These are phyloP conservation scores for Cremastobaeus sp. DNA, from an alignment of 2,888 invertebrate genomes.

Conservation along the genomic window DNA sequence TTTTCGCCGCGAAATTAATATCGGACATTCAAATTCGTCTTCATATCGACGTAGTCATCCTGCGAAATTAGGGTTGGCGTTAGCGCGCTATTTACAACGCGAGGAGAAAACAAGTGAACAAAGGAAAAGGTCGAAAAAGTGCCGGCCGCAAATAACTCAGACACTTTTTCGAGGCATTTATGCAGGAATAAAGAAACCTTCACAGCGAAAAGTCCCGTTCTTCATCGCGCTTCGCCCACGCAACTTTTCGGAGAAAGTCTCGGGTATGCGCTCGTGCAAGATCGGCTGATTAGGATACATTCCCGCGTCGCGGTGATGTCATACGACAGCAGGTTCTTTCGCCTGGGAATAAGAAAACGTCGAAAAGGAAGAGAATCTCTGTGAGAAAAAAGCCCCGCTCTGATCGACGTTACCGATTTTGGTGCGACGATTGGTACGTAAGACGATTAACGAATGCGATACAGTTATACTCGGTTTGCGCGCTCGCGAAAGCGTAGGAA, in stretches of 20 bases:
- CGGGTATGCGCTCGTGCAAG: constrained; percentile 22
- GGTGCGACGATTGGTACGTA: constrained; percentile 54
- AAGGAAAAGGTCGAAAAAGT: constrained; percentile 19
- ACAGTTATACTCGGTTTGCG: constrained; percentile 54
- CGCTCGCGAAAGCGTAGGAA: constrained; percentile 50
- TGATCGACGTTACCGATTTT: constrained; percentile 48
- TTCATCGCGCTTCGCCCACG: constrained; percentile 62
- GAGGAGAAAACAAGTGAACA: constrained; percentile 12
- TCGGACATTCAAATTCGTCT: no score
- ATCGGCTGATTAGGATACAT: constrained; percentile 41
- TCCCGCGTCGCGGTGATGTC: constrained; percentile 46
- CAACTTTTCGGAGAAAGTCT: constrained; percentile 62
- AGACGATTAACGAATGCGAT: constrained; percentile 54
- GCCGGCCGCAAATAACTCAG: constrained; percentile 12
- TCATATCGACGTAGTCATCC: no score
- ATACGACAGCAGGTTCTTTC: constrained; percentile 43
- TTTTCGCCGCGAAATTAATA: no score
- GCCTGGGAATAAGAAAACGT: constrained; percentile 10
- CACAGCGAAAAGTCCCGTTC: constrained; percentile 56
- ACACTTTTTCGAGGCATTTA: constrained; percentile 7
- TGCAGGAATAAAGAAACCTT: constrained; percentile 31
- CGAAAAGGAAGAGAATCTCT: background rate
- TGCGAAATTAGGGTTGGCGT: no score
- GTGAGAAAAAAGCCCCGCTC: constrained; percentile 7
- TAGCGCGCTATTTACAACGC: no score